Conservation (phyloP, 1,140 invertebrate genomes). For the Drosophila trapezifrons region DNA sequence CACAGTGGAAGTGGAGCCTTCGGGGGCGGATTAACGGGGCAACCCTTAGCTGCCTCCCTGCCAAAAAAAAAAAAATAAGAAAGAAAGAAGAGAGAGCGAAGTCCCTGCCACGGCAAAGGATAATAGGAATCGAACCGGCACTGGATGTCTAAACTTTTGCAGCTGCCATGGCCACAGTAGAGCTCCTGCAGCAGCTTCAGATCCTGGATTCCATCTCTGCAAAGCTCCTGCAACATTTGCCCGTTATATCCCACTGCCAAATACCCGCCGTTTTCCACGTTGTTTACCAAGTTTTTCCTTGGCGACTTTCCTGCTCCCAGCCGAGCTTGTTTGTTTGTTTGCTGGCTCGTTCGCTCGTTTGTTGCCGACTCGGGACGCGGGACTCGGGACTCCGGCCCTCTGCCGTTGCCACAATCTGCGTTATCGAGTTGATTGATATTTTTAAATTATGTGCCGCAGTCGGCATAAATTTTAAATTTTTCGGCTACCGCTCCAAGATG, state of each 20-base stretch:
- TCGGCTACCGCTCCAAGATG: constrained; percentile 47
- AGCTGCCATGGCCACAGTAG: constrained; percentile 28
- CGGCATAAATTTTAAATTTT: constrained; percentile 79
- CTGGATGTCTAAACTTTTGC: constrained; percentile 66
- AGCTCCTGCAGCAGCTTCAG: constrained; percentile 24
- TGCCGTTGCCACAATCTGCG: constrained; percentile 59
- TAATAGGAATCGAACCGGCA: constrained; percentile 71
- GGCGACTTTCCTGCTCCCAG: constrained; percentile 59
- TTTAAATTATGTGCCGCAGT: constrained; percentile 82
- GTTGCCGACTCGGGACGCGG: not conserved
- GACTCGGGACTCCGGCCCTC: not conserved
- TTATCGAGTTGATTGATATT: constrained; percentile 83
- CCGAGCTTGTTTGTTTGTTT: constrained; percentile 64
- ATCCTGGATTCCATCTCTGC: constrained; percentile 4
- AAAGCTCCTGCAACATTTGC: constrained; percentile 58
- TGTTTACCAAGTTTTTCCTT: constrained; percentile 75
- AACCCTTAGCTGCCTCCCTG: constrained; percentile 6
- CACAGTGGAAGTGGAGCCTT: constrained; percentile 10
- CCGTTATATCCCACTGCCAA: constrained; percentile 17
- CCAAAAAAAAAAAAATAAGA: constrained; percentile 17
- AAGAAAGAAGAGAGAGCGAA: not conserved
- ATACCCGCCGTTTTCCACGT: constrained; percentile 36
- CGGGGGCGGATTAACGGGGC: constrained; percentile 28
- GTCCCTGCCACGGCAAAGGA: constrained; percentile 54
- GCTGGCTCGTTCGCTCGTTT: constrained; percentile 9